phyloP scores from a whole-genome alignment of 2,888 invertebrate genomes.

The Eupithecia pulchellata region DNA sequence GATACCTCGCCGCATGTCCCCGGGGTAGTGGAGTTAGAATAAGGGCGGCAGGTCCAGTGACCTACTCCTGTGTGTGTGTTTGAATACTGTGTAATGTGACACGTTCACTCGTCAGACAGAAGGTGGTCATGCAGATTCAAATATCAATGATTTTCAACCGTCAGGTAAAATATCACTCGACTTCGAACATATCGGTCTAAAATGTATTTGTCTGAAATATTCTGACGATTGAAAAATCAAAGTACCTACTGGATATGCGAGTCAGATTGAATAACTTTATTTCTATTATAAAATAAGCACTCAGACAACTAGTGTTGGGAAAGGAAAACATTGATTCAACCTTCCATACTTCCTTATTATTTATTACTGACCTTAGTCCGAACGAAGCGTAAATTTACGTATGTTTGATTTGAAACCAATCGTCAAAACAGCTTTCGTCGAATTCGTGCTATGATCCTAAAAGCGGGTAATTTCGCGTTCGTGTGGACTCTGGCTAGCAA shows the following conservation, averaged over 20 bases:
- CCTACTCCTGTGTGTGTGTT: slow-evolving; percentile 13
- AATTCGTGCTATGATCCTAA: not conserved
- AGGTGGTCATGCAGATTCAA: not conserved
- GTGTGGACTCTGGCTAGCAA: not conserved
- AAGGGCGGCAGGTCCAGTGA: slow-evolving; percentile 8
- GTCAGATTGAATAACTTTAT: no score
- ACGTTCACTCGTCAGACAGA: slow-evolving; percentile 1
- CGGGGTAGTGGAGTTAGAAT: slow-evolving; percentile 6
- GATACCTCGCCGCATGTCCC: slow-evolving; percentile 5
- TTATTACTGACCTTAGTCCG: not conserved
- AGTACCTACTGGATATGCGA: not conserved
- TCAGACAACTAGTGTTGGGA: not conserved
- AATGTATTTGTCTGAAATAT: not conserved
- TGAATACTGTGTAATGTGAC: slow-evolving; percentile 14
- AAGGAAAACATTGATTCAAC: not conserved
- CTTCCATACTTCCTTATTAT: no score
- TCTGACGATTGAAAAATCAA: not conserved
- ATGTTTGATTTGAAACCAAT: not conserved
- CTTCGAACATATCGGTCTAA: not conserved
- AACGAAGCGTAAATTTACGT: not conserved
- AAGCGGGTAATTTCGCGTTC: not conserved
- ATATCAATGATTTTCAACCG: not conserved
- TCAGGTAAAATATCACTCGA: not conserved
- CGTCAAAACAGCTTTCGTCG: not conserved
- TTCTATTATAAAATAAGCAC: no score